phyloP scores from a whole-genome alignment of 2,797 vertebrate genomes.

The Gila robusta region DNA sequence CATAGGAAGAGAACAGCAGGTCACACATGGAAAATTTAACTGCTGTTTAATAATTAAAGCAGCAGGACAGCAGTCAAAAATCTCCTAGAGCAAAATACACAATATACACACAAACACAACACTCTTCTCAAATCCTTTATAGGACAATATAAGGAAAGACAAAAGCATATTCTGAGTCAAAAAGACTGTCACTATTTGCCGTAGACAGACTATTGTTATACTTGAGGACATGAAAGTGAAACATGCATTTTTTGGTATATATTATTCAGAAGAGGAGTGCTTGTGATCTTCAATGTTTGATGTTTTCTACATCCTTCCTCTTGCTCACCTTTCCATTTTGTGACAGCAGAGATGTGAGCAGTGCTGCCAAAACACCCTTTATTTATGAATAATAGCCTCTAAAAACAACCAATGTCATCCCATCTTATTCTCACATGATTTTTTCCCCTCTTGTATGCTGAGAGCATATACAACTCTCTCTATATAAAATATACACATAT shows the following conservation, averaged over 20 bases:
- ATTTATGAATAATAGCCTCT: constrained; percentile 11
- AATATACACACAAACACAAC: constrained; percentile 7
- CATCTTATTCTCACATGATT: not conserved
- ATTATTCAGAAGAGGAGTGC: constrained; percentile 56
- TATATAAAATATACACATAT: not conserved
- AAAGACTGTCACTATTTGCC: not conserved
- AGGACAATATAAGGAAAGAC: constrained; percentile 31
- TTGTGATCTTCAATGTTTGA: constrained; percentile 47
- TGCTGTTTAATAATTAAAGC: constrained; percentile 65
- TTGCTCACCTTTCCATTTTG: constrained; percentile 28
- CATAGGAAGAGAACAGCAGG: constrained; percentile 59
- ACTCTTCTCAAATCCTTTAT: constrained; percentile 3
- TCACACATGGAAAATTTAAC: constrained; percentile 63
- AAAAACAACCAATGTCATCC: not conserved
- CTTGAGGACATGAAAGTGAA: constrained; percentile 10
- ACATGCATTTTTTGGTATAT: constrained; percentile 15
- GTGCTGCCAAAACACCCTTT: constrained; percentile 2
- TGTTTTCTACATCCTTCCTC: constrained; percentile 26
- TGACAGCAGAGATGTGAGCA: not conserved
- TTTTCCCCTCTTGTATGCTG: not conserved
- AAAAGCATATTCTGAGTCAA: not conserved
- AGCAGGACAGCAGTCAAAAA: constrained; percentile 50
- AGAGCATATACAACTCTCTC: not conserved
- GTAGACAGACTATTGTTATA: constrained; percentile 17
- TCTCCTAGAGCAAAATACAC: constrained; percentile 21